Conservation (phyloP, 2,797 vertebrate species). For the Margarornis squamiger region DNA sequence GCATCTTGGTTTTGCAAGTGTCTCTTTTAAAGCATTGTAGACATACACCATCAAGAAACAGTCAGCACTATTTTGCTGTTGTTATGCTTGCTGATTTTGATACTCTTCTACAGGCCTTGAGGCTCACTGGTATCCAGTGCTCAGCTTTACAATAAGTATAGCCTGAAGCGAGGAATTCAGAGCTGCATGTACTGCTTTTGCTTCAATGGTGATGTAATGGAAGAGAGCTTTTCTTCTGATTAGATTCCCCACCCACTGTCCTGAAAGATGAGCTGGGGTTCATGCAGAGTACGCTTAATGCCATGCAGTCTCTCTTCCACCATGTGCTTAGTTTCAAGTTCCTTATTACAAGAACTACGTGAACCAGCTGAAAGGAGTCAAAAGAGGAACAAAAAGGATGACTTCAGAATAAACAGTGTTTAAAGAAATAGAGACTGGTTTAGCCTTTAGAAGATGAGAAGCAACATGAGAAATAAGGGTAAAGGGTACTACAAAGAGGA, state of each 20-base stretch:
- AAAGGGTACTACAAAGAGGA: background rate
- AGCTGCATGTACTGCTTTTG: background rate
- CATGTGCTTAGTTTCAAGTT: conserved; percentile 12
- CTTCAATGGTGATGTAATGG: background rate
- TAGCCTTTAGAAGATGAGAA: background rate
- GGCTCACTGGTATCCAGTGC: background rate
- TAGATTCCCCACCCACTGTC: background rate
- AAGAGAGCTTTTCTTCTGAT: background rate
- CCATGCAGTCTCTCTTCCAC: background rate
- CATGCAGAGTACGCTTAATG: background rate
- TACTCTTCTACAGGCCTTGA: background rate
- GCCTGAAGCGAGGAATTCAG: background rate
- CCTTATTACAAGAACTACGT: background rate
- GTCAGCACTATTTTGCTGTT: background rate
- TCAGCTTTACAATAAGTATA: background rate
- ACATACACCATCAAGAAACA: background rate
- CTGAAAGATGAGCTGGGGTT: background rate
- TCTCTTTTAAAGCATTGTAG: background rate
- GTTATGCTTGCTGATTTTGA: background rate
- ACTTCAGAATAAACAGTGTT: background rate
- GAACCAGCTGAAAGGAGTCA: background rate
- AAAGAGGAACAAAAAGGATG: conserved; percentile 33
- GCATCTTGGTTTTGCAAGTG: background rate
- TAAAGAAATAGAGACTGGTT: background rate
- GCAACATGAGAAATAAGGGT: background rate